A percentile compares a stretch with the other conserved stretches of the same genome.
Conservation (phyloP, 2,113 vertebrate species). For the Python bivittatus region DNA sequence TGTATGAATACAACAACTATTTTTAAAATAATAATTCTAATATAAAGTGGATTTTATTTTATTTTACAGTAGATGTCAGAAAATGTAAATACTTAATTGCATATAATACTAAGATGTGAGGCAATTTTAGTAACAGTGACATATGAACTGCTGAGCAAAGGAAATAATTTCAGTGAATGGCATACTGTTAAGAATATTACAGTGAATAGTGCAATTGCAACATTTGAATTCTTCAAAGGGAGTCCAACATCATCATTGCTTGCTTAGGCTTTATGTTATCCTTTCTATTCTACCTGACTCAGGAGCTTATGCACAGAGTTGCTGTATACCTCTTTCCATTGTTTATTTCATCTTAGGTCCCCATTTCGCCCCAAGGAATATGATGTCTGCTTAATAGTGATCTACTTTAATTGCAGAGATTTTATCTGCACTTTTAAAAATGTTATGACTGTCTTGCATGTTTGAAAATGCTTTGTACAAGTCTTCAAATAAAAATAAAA, state of each 20-base stretch:
- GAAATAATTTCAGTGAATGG: not conserved
- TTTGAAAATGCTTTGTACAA: not conserved
- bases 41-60: slow-evolving; percentile 1
- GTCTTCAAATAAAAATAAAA: not conserved
- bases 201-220: not conserved
- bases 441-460: not conserved
- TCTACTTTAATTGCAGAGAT: not conserved
- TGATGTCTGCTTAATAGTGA: not conserved
- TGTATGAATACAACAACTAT: slow-evolving; percentile 3
- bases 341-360: not conserved
- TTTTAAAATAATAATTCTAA: not conserved
- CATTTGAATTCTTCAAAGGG: not conserved
- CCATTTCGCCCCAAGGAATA: not conserved
- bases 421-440: not conserved
- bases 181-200: not conserved
- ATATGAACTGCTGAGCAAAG: not conserved
- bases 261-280: not conserved
- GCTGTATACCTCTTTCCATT: not conserved
- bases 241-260: not conserved
- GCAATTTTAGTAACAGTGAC: not conserved
- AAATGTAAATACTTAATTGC: slow-evolving; percentile 1
- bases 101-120: not conserved
- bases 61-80: not conserved
- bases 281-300: not conserved
- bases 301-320: not conserved